Base-by-base conservation (phyloP, 1,140 invertebrate genomes). In the Hylaeus anthracinus region DNA sequence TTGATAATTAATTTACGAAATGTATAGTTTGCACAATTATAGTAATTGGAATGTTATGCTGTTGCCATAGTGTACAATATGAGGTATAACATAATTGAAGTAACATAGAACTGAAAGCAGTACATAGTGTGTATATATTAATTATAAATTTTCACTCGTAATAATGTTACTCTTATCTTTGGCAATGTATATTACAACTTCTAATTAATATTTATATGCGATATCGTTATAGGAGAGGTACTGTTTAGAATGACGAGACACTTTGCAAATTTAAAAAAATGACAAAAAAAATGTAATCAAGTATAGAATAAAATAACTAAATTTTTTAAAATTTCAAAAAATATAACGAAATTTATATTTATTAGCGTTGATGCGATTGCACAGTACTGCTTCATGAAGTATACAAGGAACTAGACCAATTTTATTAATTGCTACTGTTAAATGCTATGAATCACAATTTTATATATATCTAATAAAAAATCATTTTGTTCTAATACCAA, bases 151-250 rank as follows among this genome's bases (percentile, higher is more conserved):
- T 53, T 45, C 12, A 43, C 2, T 55, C 53, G n/a, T 12, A 37
- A 51, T 51, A 51, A 72, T 8, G 51, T 64, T 55, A 48, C 8
- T 78, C 10, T 51, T 64, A 72, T 83, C 72, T 85, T 84, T 85
- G 72, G 72, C 51, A 83, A 76, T 60, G 10, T 26, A 39, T 55
- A 43, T 3, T 26, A 70, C 10, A 8, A 10, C 65, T 65, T 69
- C 73, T 37, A 64, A 48, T 60, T 12, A 39, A 5, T 60, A 73
- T 80, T 63, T 14, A 53, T 45, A 72, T 37, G n/a, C 4, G 26
- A 39, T 39, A 12, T 55, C 63, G 45, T 39, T 9, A 55, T 64
- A 39, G 6, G 37, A 45, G 26, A 26, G 26, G 1, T 67, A 60
- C 6, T 64, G 1, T 72, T 55, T 8, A 81, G 51, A 26, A 26